These are phyloP conservation scores for Maylandia zebra DNA, from an alignment of 2,113 vertebrate species.

Conservation along the genomic window DNA sequence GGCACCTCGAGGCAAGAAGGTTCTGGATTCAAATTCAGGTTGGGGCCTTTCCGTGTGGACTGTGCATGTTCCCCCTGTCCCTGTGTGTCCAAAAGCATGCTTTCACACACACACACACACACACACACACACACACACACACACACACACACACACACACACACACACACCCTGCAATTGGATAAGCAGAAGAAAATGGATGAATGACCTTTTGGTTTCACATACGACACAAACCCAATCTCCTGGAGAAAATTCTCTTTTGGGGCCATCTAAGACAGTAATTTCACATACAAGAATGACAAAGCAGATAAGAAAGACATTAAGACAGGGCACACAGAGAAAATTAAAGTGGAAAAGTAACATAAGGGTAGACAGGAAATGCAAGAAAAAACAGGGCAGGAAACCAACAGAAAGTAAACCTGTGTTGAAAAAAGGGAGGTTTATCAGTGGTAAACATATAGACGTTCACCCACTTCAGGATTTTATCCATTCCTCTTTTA, in stretches of 20 bases:
- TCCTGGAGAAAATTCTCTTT: background rate
- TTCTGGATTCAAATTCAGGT: background rate
- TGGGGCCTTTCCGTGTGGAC: background rate
- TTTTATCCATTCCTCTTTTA: background rate
- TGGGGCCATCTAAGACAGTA: background rate
- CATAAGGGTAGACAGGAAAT: conserved; percentile 8
- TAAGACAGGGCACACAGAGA: background rate
- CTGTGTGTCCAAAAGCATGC: background rate
- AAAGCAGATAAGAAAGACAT: background rate
- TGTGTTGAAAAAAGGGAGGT: background rate
- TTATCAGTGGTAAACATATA: background rate
- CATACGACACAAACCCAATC: background rate
- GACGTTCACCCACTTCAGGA: background rate
- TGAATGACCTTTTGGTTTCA: background rate
- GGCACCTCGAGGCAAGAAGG: background rate
- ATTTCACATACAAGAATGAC: background rate
- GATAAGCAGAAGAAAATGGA: background rate
- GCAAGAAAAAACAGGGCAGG: background rate
- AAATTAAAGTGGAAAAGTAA: conserved; percentile 22
- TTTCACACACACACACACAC: no score
- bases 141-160: fast-evolving
- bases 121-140: no score
- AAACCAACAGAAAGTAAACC: background rate
- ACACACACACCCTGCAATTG: background rate
- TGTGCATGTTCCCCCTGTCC: background rate